Conservation (phyloP, 53 echinoderm and acorn worm genomes). For the Astropecten irregularis region DNA sequence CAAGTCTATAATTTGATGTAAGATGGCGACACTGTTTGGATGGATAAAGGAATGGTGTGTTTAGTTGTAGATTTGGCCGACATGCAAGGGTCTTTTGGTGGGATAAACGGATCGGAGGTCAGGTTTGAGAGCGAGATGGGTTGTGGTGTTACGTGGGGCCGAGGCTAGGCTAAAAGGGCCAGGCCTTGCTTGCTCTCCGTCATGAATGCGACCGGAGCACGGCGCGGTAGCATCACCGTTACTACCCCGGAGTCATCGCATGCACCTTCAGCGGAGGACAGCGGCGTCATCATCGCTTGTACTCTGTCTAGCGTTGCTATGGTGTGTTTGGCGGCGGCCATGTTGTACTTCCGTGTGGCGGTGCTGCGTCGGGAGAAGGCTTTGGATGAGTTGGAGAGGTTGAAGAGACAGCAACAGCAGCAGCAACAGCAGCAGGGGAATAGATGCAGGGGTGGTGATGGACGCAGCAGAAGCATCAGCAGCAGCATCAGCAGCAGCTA, state of each 20-base stretch:
- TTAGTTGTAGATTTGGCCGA: too few relatives aligned
- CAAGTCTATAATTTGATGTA: too few relatives aligned
- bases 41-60: too few relatives aligned
- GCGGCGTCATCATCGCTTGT: conserved; percentile 23
- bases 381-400: background rate
- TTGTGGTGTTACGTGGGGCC: background rate
- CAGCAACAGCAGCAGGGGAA: background rate
- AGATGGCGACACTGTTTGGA: too few relatives aligned
- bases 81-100: too few relatives aligned
- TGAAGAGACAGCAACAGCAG: background rate
- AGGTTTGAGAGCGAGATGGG: background rate
- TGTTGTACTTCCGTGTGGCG: conserved; percentile 36
- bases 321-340: conserved; percentile 39
- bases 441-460: too few relatives aligned
- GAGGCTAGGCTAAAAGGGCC: background rate
- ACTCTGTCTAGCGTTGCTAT: conserved; percentile 43
- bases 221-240: too few relatives aligned
- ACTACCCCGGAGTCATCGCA: too few relatives aligned
- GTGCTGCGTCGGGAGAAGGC: conserved; percentile 44
- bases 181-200: background rate
- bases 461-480: too few relatives aligned
- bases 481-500: background rate
- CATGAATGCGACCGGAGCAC: conserved; percentile 2
- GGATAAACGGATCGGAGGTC: too few relatives aligned
- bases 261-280: too few relatives aligned